A percentile compares a stretch with the other conserved stretches of the same genome.
Conservation (phyloP, 2,888 invertebrate genomes). For the Drosophila limbata region DNA sequence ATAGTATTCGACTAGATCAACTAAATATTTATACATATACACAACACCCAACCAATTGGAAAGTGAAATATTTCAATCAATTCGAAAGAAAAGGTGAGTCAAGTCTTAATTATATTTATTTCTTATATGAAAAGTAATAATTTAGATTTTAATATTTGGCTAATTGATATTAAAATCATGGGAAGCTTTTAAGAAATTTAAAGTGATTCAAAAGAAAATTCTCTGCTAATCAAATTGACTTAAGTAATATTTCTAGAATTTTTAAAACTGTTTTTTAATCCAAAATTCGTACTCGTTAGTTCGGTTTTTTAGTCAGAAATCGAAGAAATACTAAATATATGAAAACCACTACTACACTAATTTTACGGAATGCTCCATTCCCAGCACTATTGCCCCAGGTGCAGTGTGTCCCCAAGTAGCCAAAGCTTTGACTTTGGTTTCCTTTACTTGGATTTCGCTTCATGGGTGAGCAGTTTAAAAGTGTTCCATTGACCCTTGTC, state of each 20-base stretch:
- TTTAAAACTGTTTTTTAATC: no score
- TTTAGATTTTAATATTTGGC: no score
- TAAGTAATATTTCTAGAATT: no score
- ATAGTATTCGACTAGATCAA: constrained; percentile 63
- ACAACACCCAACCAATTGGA: constrained; percentile 51
- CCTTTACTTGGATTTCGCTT: constrained; percentile 12
- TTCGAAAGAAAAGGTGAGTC: constrained; percentile 42
- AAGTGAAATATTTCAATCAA: constrained; percentile 34
- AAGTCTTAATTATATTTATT: not conserved
- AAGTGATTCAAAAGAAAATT: no score
- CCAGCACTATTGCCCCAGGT: constrained; percentile 40
- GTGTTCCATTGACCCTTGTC: constrained; percentile 79
- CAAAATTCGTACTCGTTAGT: no score
- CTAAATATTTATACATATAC: constrained; percentile 54
- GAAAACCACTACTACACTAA: constrained; percentile 21
- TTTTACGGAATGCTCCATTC: constrained; percentile 10
- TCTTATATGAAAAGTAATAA: no score
- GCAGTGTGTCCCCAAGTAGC: constrained; percentile 48
- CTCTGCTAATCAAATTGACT: no score
- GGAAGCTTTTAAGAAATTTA: no score
- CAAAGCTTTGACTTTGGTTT: constrained; percentile 32
- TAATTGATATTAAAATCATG: no score
- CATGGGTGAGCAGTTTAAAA: constrained; percentile 59
- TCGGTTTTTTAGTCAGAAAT: no score
- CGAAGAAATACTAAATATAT: not conserved